phyloP scores from a whole-genome alignment of 2,797 vertebrate genomes.

The Neomorphus geoffroyi region DNA sequence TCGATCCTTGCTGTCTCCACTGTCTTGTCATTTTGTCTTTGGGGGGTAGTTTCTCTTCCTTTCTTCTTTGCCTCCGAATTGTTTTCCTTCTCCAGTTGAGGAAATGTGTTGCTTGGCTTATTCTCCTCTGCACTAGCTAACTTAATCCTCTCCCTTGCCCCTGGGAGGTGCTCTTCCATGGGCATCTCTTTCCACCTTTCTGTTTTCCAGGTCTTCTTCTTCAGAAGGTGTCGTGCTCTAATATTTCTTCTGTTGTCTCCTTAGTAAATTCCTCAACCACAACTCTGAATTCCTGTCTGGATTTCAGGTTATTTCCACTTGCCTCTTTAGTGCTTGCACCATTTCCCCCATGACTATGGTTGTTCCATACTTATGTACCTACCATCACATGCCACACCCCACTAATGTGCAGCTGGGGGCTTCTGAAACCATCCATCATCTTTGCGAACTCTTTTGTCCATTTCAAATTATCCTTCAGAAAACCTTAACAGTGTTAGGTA shows the following conservation, averaged over 20 bases:
- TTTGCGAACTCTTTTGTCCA: neutral
- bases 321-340: neutral
- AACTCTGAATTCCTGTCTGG: neutral
- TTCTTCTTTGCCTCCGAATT: constrained; percentile 36
- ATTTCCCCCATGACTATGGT: neutral
- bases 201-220: neutral
- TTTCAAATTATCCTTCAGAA: neutral
- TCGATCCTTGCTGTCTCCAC: neutral
- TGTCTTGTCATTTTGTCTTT: constrained; percentile 25
- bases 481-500: neutral
- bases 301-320: neutral
- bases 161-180: neutral
- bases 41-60: constrained; percentile 16
- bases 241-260: neutral
- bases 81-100: neutral
- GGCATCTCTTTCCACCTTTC: neutral
- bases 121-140: neutral
- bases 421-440: neutral
- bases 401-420: neutral
- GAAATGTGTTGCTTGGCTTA: neutral
- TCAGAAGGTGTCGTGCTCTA: neutral
- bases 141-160: neutral
- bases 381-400: neutral
- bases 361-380: neutral
- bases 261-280: neutral